Evolutionary conservation across 2,797 vertebrate species (phyloP), one percentile per base, ranked within the genome.

Genomic region (Hoplostethus atlanticus): DNA sequence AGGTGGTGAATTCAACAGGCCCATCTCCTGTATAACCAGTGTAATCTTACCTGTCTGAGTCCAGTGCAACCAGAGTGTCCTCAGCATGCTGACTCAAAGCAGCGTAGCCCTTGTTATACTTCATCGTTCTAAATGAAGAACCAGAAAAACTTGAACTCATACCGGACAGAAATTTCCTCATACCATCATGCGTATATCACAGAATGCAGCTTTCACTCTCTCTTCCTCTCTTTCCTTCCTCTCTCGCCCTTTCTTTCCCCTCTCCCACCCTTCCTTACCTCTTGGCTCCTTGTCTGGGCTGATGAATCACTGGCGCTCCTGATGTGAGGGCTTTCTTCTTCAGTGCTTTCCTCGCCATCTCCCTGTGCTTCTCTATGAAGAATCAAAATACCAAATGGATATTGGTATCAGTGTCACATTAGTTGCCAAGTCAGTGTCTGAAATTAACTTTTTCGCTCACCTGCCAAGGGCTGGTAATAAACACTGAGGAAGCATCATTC

Each of bases 41-140:
- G 30, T 63, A 30, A n/a, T 17, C 85, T 93, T 84, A 98, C 97
- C 97, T 99, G 93, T 99, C 97, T 0, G 98, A 98, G 77, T 97
- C 95, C 0, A 99, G 87, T 25, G 96, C 96, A 67, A 98, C 93
- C 80, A 98, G 89, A 50, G 93, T 93, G 59, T 98, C 98, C 65
- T 99, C 98, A 1, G 94, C 93, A 1, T 90, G 95, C 87, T 99
- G 98, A 90, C 96, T 98, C 86, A 99, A 89, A 0, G 96, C 96
- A 0, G 95, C 85, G 42, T 99, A 99, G 77, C 97, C 97, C 89
- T 96, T 98, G 90, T 98, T 98, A 74, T 96, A 99, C 88, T 97
- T 99, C 81, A 98, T 93, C 0, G 86, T 95, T 90, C 96, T 97
- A 62, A 61, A 79, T 46, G 16, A 5, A 68, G 47, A 82, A 57